A percentile compares a stretch with the other conserved stretches of the same genome.
These are phyloP conservation scores for Asarcornis scutulata DNA, from an alignment of 2,113 vertebrate genomes.

Conservation along the genomic window DNA sequence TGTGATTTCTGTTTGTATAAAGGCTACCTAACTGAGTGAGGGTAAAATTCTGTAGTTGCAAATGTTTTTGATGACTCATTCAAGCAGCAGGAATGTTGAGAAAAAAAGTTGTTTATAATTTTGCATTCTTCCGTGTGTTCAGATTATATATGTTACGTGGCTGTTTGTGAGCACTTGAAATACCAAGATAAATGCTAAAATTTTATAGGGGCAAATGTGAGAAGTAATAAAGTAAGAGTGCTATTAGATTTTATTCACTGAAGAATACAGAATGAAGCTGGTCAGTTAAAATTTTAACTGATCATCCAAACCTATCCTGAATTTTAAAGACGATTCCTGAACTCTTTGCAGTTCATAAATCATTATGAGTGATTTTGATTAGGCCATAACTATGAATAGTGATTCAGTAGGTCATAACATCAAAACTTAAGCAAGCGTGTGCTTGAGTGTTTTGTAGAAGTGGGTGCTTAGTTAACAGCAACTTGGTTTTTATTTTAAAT, in stretches of 20 bases:
- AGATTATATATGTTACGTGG: not conserved
- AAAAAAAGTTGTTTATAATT: not conserved
- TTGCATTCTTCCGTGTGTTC: not conserved
- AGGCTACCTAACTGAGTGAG: not conserved
- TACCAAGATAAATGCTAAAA: not conserved
- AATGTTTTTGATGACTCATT: not conserved
- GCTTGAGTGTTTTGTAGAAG: not conserved
- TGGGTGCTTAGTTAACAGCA: not conserved
- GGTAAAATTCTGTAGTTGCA: not conserved
- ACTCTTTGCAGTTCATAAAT: slow-evolving; percentile 5
- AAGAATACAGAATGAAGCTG: not conserved
- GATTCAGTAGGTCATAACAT: not conserved
- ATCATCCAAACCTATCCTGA: not conserved
- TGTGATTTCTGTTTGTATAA: not conserved
- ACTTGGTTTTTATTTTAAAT: not conserved
- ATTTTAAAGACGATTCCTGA: not conserved
- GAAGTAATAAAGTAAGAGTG: not conserved
- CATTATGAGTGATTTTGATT: not conserved
- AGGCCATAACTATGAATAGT: not conserved
- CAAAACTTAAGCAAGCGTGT: not conserved
- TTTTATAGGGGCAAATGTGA: not conserved
- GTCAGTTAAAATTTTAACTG: not conserved
- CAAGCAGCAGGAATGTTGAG: not conserved
- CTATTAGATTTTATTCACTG: not conserved
- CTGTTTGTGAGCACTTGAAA: not conserved